Evolutionary conservation across 2,888 invertebrate species (phyloP).

Genomic region (Chloromyia formosa): DNA sequence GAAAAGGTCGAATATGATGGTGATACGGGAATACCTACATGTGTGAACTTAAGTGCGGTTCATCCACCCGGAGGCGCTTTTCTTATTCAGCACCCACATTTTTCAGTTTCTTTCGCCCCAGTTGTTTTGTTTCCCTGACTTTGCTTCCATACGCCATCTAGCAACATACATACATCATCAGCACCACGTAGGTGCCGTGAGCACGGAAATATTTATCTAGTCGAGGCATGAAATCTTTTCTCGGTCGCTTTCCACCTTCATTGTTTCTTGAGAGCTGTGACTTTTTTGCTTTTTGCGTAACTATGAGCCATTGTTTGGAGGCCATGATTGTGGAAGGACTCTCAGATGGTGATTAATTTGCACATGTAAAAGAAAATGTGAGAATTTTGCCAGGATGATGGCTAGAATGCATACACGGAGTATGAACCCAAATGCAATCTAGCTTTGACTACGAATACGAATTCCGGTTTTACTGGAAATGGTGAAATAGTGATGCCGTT

Average conservation of each 20-base stretch:
- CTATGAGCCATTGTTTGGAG: neutral
- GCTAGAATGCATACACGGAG: too few species aligned
- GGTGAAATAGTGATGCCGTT: too few species aligned
- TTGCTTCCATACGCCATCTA: neutral
- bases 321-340: neutral
- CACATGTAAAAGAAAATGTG: neutral
- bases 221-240: conserved; percentile 33
- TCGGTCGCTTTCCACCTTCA: conserved; percentile 21
- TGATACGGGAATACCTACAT: conserved; percentile 40
- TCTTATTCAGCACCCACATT: conserved; percentile 38
- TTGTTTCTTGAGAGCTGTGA: conserved; percentile 23
- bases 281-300: conserved; percentile 19
- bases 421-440: too few species aligned
- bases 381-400: too few species aligned
- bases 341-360: conserved; percentile 1
- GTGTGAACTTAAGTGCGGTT: conserved; percentile 46
- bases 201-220: conserved; percentile 31
- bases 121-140: conserved; percentile 23
- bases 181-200: neutral
- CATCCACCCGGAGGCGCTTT: conserved; percentile 43
- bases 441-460: too few species aligned
- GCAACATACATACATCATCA: neutral
- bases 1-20: conserved; percentile 22
- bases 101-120: conserved; percentile 22
- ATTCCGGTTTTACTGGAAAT: too few species aligned